phyloP scores from a whole-genome alignment of 2,113 vertebrate species.

The Semnornis frantzii region DNA sequence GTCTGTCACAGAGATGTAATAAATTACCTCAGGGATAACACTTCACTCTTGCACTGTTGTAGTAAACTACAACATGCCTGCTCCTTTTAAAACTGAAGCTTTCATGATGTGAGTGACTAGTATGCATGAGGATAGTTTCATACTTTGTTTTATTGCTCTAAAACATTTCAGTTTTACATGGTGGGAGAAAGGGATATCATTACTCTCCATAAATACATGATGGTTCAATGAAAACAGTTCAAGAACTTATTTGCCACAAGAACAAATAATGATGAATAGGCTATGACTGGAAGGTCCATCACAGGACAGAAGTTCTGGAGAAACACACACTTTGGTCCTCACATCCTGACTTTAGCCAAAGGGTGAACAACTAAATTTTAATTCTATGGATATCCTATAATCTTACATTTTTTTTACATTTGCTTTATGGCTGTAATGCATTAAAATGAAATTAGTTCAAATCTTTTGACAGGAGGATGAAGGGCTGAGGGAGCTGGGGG shows the following conservation, averaged over 20 bases:
- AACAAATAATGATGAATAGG: not conserved
- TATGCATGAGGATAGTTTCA: not conserved
- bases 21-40: not conserved
- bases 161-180: not conserved
- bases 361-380: not conserved
- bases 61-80: not conserved
- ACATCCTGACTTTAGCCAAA: not conserved
- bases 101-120: not conserved
- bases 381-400: not conserved
- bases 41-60: not conserved
- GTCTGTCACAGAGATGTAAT: not conserved
- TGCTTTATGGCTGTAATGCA: not conserved
- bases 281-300: not conserved
- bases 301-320: not conserved
- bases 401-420: not conserved
- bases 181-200: not conserved
- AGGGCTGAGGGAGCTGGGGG: too few relatives aligned
- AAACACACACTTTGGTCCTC: not conserved
- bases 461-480: not conserved
- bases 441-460: not conserved
- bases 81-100: not conserved
- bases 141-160: not conserved
- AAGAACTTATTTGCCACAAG: not conserved
- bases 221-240: not conserved
- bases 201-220: not conserved